Evolutionary conservation across 2,113 vertebrate genomes (phyloP).

Genomic region (Hirundichthys speculiger): DNA sequence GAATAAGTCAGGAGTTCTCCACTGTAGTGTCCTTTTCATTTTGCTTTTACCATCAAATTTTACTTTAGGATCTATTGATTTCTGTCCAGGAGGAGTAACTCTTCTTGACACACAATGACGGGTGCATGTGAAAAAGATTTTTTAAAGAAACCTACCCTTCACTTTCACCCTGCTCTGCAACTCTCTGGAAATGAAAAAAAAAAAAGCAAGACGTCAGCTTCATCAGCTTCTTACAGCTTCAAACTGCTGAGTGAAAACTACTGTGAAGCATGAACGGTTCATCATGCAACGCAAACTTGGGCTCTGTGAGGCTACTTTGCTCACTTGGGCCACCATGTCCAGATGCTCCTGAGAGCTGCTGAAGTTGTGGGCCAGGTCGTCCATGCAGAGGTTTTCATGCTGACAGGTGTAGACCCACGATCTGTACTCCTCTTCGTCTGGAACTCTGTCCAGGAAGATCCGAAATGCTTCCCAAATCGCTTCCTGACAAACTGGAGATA

Average conservation of each 20-base stretch:
- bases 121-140: no score
- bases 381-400: constrained; percentile 89
- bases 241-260: neutral
- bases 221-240: neutral
- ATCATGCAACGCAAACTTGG: neutral
- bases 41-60: no score
- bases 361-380: constrained; percentile 92
- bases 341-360: constrained; percentile 92
- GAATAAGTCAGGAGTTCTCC: no score
- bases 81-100: no score
- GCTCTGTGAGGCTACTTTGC: constrained; percentile 8
- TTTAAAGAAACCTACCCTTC: constrained; percentile 75
- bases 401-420: constrained; percentile 91
- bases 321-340: constrained; percentile 87
- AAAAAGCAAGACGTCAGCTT: neutral
- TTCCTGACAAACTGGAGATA: constrained; percentile 91
- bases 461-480: constrained; percentile 95
- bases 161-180: constrained; percentile 48
- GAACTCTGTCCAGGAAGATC: constrained; percentile 93
- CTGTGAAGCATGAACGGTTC: neutral
- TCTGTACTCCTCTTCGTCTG: constrained; percentile 89
- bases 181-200: constrained; percentile 60
- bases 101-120: no score
- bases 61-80: no score
- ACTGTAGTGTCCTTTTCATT: no score